Percentiles rank a stretch among this genome's conserved stretches.
Evolutionary conservation across 2,113 vertebrate genomes (phyloP).

Genomic region (Garra rufa): DNA sequence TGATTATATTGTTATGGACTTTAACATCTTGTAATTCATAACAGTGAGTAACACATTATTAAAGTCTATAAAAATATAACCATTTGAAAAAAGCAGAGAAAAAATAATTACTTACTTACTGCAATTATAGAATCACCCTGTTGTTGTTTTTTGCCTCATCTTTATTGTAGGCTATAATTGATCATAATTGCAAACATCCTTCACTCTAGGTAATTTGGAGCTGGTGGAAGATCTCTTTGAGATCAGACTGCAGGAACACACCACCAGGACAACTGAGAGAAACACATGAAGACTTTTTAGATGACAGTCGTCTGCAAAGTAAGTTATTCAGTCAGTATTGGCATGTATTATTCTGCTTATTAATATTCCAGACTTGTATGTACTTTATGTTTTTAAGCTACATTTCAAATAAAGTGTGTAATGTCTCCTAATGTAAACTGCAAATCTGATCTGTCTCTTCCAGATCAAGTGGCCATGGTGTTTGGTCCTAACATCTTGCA

Average conservation of each 20-base stretch:
- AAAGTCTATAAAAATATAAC: too few species aligned
- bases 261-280: constrained; percentile 79
- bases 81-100: too few species aligned
- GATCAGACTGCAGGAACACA: constrained; percentile 68
- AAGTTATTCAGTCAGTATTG: constrained; percentile 45
- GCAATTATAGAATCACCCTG: too few species aligned
- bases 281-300: constrained; percentile 77
- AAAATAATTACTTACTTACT: too few species aligned
- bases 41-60: too few species aligned
- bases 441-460: constrained; percentile 22
- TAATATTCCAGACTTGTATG: neutral
- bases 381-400: neutral
- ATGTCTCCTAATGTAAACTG: neutral
- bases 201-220: constrained; percentile 78
- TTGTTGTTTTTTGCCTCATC: neutral
- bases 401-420: neutral
- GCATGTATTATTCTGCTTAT: neutral
- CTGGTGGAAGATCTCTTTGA: constrained; percentile 85
- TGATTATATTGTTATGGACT: too few species aligned
- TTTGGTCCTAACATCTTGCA: constrained; percentile 78
- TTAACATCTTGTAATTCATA: too few species aligned
- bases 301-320: constrained; percentile 78
- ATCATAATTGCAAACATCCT: neutral
- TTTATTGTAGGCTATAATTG: neutral
- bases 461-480: constrained; percentile 76